phyloP scores from a whole-genome alignment of 2,113 vertebrate genomes.

The Daboia siamensis region DNA sequence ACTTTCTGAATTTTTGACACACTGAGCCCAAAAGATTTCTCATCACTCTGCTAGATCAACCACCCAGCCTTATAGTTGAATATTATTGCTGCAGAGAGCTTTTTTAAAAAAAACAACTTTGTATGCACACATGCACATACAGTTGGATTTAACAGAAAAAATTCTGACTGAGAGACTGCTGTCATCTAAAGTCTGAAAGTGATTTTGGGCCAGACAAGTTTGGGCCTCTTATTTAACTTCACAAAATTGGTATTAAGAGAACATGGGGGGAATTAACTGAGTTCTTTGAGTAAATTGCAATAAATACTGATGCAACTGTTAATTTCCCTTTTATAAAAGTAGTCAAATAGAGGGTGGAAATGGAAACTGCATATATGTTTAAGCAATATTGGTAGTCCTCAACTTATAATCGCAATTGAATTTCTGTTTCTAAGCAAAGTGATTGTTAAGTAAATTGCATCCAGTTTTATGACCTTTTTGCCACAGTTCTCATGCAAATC shows the following conservation, averaged over 20 bases:
- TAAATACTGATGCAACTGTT: background rate
- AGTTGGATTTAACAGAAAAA: background rate
- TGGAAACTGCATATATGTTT: background rate
- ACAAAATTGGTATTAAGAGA: background rate
- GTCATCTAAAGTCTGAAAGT: background rate
- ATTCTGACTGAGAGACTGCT: background rate
- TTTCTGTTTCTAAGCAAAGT: background rate
- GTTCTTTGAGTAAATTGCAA: background rate
- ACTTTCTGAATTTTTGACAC: background rate
- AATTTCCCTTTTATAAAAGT: background rate
- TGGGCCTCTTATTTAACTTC: background rate
- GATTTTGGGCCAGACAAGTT: background rate
- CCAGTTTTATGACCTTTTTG: background rate
- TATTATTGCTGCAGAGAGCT: background rate
- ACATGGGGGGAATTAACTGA: background rate
- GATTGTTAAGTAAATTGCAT: background rate
- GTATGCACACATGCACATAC: background rate
- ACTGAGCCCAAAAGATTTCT: background rate
- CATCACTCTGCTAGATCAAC: background rate
- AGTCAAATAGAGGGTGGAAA: background rate
- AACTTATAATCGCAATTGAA: background rate
- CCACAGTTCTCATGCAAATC: background rate
- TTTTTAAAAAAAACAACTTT: background rate
- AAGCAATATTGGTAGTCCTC: background rate
- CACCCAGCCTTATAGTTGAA: background rate